phyloP scores from a whole-genome alignment of 2,797 vertebrate species.

The Siniperca scherzeri region DNA sequence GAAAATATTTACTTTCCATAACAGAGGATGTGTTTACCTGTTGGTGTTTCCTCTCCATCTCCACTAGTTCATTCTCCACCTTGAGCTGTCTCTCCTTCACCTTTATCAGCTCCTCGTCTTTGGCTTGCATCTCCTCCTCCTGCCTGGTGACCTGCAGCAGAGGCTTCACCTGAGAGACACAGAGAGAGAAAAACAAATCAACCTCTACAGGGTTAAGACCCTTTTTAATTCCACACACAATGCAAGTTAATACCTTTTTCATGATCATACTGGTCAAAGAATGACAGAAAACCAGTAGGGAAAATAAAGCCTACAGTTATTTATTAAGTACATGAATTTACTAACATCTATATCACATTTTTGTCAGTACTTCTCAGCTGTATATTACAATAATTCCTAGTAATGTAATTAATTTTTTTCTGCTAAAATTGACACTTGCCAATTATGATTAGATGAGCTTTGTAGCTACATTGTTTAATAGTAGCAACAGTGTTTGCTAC shows the following conservation, averaged over 20 bases:
- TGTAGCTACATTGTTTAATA: not conserved
- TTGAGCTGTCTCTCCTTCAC: conserved; percentile 97
- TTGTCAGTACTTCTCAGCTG: not conserved
- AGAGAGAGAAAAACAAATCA: not conserved
- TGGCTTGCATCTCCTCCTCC: conserved; percentile 97
- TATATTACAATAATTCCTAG: not conserved
- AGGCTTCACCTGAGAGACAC: conserved; percentile 91
- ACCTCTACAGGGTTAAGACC: not conserved
- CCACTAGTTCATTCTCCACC: conserved; percentile 94
- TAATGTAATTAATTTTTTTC: not conserved
- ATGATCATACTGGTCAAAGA: not conserved
- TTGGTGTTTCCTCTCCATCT: conserved; percentile 97
- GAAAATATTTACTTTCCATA: not conserved
- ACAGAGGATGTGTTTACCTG: conserved; percentile 84
- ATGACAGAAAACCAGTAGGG: not conserved
- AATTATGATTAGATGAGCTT: not conserved
- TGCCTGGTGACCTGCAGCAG: conserved; percentile 97
- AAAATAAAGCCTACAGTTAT: not conserved
- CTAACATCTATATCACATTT: not conserved
- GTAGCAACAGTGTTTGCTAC: not conserved
- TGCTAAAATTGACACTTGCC: too few species aligned
- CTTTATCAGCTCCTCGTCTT: conserved; percentile 96
- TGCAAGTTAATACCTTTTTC: not conserved
- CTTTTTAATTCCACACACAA: not conserved
- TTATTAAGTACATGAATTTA: not conserved